These are phyloP conservation scores for Melipona bicolor DNA, from an alignment of 2,888 invertebrate species.

Conservation along the genomic window DNA sequence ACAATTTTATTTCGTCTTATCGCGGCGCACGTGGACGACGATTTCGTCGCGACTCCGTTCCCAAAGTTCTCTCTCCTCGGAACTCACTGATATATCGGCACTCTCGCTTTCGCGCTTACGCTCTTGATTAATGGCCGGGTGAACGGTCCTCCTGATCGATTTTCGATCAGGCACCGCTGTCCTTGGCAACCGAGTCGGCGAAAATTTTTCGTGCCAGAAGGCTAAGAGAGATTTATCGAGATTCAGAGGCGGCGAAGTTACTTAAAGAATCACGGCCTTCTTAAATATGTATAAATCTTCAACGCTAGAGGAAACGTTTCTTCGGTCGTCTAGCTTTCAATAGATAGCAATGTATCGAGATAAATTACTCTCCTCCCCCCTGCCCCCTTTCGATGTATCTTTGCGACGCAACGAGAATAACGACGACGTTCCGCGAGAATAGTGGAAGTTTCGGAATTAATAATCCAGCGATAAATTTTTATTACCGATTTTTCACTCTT, in stretches of 20 bases:
- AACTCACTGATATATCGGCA: conserved; percentile 36
- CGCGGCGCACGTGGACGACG: conserved; percentile 64
- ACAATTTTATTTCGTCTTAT: conserved; percentile 72
- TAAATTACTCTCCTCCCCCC: neutral
- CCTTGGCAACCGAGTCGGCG: neutral
- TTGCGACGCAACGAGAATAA: neutral
- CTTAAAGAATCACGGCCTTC: neutral
- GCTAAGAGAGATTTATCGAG: neutral
- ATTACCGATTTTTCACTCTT: neutral
- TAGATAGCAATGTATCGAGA: neutral
- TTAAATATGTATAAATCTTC: neutral
- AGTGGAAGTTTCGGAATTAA: neutral
- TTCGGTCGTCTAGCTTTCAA: neutral
- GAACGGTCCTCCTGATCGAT: conserved; percentile 34
- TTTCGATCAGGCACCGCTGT: conserved; percentile 39
- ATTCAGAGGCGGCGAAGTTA: neutral
- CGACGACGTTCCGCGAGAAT: neutral
- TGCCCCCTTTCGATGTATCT: neutral
- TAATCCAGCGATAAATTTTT: neutral
- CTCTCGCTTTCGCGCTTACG: conserved; percentile 43
- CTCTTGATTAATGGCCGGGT: conserved; percentile 34
- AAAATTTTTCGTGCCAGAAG: neutral
- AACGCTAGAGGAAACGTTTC: neutral
- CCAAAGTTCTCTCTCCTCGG: neutral
- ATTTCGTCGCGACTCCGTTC: conserved; percentile 42